These are phyloP conservation scores for Halcyon chelicuti DNA, from an alignment of 2,797 vertebrate genomes.

Conservation along the genomic window DNA sequence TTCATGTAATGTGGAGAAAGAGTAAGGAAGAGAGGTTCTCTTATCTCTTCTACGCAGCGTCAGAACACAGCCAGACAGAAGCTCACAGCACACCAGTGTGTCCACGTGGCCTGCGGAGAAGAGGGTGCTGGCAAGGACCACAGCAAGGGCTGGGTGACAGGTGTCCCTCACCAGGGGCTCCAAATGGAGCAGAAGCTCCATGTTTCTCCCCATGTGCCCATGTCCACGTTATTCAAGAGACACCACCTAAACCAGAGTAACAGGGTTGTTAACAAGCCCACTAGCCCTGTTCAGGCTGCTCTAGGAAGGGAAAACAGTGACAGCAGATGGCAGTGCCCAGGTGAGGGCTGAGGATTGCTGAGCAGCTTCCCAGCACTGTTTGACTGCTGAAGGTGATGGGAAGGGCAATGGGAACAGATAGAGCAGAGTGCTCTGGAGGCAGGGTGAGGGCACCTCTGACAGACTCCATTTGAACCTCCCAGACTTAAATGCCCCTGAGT, in stretches of 20 bases:
- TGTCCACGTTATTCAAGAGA: neutral
- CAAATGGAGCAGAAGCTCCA: neutral
- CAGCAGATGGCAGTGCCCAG: neutral
- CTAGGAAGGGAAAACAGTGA: no score
- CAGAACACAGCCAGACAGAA: neutral
- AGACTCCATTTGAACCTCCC: neutral
- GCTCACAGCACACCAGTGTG: neutral
- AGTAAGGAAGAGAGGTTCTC: neutral
- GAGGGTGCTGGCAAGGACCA: neutral
- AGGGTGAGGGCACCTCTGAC: neutral
- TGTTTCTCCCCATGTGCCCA: neutral
- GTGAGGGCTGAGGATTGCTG: neutral
- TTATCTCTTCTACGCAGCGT: neutral
- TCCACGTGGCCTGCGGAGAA: neutral
- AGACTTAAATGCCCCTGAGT: neutral
- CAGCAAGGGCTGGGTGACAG: neutral
- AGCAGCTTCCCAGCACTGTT: neutral
- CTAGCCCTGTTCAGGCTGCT: neutral
- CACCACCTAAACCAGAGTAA: neutral
- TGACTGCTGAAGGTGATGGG: neutral
- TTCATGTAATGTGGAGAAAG: constrained; percentile 18
- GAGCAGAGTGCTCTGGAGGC: neutral
- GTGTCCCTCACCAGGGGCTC: neutral
- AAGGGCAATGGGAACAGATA: neutral
- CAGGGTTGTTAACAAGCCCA: neutral